Evolutionary conservation across 2,888 invertebrate species (phyloP), one percentile per base, ranked within the genome.

Genomic region (Lutraria lutraria): DNA sequence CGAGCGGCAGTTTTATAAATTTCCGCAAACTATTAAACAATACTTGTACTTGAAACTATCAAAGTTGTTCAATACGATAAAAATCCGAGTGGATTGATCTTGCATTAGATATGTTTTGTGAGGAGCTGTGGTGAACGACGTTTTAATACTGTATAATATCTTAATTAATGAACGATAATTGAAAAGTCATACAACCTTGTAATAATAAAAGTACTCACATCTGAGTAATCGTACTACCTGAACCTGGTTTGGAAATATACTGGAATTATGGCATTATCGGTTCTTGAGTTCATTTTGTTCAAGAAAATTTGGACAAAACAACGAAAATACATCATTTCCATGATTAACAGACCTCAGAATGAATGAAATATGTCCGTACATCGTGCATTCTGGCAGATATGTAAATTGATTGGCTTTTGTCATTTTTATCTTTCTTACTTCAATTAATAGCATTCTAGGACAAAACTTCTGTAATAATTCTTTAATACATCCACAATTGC

Each of bases 151-250:
- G 19, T 25, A 21, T 10, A 68, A 68, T 68, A 25, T 68, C 63
- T 25, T 68, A 25, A 68, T 25, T 43, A 68, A n/a, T 25, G n/a
- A 6, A 25, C 0, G 12, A 12, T 68, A 68, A n/a, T 68, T 12
- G 63, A 13, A 25, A 56, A 68, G n/a, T 25, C 25, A 25, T 25
- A 68, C 6, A 3, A n/a, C 2, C 63, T 13, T 13, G 12, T 3
- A n/a, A 68, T 68, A 68, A 68, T 68, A 25, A 68, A 68, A 68
- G 63, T 68, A 68, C 63, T 68, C 63, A n/a, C 25, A 25, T 68
- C 63, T 68, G 63, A 68, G 25, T 68, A 68, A 68, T 0, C n/a
- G 63, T 68, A 68, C 63, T 25, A 25, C 0, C 63, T 25, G 63
- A 68, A 25, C 63, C 25, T 25, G 0, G 25, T 68, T 25, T n/a